phyloP scores from a whole-genome alignment of 2,888 invertebrate species.

The Rhingia campestris region DNA sequence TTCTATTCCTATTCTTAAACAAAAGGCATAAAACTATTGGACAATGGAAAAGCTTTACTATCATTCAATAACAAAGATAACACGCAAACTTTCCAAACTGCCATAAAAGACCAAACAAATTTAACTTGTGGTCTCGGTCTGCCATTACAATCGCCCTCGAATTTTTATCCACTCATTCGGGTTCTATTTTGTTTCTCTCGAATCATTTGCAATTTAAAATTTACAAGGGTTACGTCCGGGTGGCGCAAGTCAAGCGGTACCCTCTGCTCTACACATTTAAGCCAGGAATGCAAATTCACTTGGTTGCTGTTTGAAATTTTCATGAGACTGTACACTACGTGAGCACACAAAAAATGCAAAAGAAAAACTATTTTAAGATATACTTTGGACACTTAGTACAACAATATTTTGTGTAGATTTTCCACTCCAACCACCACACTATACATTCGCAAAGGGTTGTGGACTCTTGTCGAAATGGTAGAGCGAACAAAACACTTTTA shows the following conservation, averaged over 20 bases:
- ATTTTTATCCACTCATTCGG: slow-evolving; percentile 46
- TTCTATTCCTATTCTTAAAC: background rate
- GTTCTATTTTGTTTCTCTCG: slow-evolving; percentile 57
- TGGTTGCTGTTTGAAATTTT: slow-evolving; percentile 70
- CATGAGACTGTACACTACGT: slow-evolving; percentile 64
- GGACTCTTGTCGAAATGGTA: slow-evolving; percentile 9
- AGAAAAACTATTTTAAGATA: slow-evolving; percentile 45
- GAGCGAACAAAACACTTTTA: slow-evolving; percentile 24
- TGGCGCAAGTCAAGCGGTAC: slow-evolving; percentile 61
- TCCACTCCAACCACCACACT: slow-evolving; percentile 18
- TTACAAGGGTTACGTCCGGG: slow-evolving; percentile 63
- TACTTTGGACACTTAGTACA: slow-evolving; percentile 67
- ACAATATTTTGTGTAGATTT: slow-evolving; percentile 61
- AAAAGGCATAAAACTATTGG: slow-evolving; percentile 31
- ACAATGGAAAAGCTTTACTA: slow-evolving; percentile 38
- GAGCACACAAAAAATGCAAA: slow-evolving; percentile 58
- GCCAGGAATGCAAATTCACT: slow-evolving; percentile 64
- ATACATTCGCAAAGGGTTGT: slow-evolving; percentile 23
- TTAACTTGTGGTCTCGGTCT: slow-evolving; percentile 55
- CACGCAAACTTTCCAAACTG: slow-evolving; percentile 10
- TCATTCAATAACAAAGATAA: slow-evolving; percentile 3
- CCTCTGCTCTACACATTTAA: slow-evolving; percentile 34
- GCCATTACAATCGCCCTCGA: slow-evolving; percentile 42
- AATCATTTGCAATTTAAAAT: slow-evolving; percentile 72
- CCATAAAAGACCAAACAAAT: slow-evolving; percentile 48